These are phyloP conservation scores for Boleophthalmus pectinirostris DNA, from an alignment of 2,113 vertebrate genomes.

Conservation along the genomic window DNA sequence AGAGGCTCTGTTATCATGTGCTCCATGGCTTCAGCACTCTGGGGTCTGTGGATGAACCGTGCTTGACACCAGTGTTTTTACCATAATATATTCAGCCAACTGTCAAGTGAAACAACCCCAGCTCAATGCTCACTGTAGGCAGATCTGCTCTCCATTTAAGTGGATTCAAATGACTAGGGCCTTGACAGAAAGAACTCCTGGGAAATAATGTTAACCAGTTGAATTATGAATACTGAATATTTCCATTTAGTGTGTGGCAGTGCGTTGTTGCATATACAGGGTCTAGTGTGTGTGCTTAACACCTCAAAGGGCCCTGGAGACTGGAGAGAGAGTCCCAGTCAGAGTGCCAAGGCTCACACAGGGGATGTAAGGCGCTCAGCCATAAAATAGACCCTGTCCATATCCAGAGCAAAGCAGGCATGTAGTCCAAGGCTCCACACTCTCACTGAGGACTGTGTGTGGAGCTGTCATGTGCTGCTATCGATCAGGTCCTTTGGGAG, in stretches of 20 bases:
- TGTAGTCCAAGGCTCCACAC: constrained; percentile 41
- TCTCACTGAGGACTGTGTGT: constrained; percentile 35
- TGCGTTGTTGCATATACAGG: constrained; percentile 20
- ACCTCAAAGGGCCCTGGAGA: constrained; percentile 53
- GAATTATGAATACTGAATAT: constrained; percentile 65
- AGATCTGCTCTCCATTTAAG: constrained; percentile 58
- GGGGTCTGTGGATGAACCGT: constrained; percentile 61
- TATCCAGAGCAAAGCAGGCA: constrained; percentile 36
- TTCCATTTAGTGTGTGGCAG: constrained; percentile 41
- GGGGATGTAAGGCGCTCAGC: constrained; percentile 56
- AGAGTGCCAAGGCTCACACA: constrained; percentile 73
- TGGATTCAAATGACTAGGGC: constrained; percentile 61
- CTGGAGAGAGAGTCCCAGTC: constrained; percentile 56
- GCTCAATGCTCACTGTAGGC: constrained; percentile 60
- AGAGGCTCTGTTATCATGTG: neutral
- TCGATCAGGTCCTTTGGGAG: constrained; percentile 35
- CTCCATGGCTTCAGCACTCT: constrained; percentile 30
- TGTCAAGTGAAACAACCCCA: constrained; percentile 72
- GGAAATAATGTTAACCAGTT: constrained; percentile 49
- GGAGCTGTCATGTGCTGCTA: constrained; percentile 34
- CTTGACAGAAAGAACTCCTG: constrained; percentile 58
- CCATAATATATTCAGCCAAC: constrained; percentile 77
- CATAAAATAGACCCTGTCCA: constrained; percentile 62
- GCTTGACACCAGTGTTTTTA: constrained; percentile 65
- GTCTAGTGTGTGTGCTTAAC: constrained; percentile 30